Evolutionary conservation across 53 echinoderm and acorn worm species (phyloP).

Genomic region (Astropecten irregularis): DNA sequence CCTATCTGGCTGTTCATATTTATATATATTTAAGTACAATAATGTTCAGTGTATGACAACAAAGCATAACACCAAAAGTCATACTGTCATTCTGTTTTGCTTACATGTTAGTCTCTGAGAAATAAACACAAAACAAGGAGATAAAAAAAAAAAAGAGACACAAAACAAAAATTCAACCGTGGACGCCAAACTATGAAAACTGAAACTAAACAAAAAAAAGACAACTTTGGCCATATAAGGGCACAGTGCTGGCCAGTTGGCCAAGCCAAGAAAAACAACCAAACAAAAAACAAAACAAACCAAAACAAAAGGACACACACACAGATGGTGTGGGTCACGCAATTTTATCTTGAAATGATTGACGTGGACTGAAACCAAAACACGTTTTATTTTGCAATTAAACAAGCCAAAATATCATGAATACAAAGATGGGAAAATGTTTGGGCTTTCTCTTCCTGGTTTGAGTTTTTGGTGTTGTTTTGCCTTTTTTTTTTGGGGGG

Average conservation of each 20-base stretch:
- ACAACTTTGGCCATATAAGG: background rate
- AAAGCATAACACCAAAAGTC: no score
- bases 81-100: no score
- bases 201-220: conserved; percentile 22
- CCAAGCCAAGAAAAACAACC: background rate
- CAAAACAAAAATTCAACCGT: conserved; percentile 9
- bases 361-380: conserved; percentile 46
- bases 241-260: background rate
- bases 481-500: no score
- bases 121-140: background rate
- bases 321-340: background rate
- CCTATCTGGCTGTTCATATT: no score
- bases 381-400: conserved; percentile 18
- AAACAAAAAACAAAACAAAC: conserved; percentile 27
- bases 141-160: background rate
- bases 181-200: conserved; percentile 48
- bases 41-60: no score
- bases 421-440: background rate
- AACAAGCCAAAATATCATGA: conserved; percentile 23
- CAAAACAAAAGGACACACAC: conserved; percentile 24
- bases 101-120: background rate
- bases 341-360: conserved; percentile 5
- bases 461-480: background rate
- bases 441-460: conserved; percentile 26
- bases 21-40: no score